Percentiles rank a stretch among this genome's conserved stretches.
These are phyloP conservation scores for Hydraecia micacea DNA, from an alignment of 2,888 invertebrate species.

Conservation along the genomic window DNA sequence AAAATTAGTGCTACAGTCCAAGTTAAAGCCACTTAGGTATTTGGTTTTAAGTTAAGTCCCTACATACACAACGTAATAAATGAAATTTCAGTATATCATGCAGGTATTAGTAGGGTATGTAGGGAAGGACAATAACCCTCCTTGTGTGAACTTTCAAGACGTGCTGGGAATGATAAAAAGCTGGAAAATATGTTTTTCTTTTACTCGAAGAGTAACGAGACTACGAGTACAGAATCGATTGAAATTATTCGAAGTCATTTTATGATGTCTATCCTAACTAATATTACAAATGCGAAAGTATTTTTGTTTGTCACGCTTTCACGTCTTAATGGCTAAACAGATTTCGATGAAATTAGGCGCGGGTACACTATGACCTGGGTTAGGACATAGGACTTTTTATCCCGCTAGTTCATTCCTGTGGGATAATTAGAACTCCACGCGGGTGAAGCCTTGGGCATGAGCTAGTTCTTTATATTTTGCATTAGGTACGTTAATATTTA, in stretches of 20 bases:
- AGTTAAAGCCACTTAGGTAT: background rate
- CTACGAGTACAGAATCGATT: background rate
- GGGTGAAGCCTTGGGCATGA: background rate
- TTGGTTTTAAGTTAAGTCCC: too few relatives aligned
- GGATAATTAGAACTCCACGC: too few relatives aligned
- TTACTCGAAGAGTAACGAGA: background rate
- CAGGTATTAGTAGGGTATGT: constrained; percentile 15
- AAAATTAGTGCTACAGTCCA: background rate
- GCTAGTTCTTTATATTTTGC: background rate
- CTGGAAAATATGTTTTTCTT: background rate
- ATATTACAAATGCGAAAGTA: background rate
- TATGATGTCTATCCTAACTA: background rate
- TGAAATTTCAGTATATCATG: constrained; percentile 26
- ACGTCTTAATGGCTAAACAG: background rate
- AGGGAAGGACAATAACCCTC: constrained; percentile 24
- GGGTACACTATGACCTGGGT: too few relatives aligned
- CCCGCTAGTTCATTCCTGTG: too few relatives aligned
- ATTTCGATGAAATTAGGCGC: background rate
- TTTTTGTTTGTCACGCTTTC: background rate
- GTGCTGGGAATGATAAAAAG: constrained; percentile 11
- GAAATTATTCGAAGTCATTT: background rate
- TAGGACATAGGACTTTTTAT: background rate
- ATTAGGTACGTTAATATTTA: background rate
- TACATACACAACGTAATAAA: background rate
- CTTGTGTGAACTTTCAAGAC: constrained; percentile 9